These are phyloP conservation scores for Yasuhikotakia modesta DNA, from an alignment of 2,797 vertebrate genomes.

Conservation along the genomic window DNA sequence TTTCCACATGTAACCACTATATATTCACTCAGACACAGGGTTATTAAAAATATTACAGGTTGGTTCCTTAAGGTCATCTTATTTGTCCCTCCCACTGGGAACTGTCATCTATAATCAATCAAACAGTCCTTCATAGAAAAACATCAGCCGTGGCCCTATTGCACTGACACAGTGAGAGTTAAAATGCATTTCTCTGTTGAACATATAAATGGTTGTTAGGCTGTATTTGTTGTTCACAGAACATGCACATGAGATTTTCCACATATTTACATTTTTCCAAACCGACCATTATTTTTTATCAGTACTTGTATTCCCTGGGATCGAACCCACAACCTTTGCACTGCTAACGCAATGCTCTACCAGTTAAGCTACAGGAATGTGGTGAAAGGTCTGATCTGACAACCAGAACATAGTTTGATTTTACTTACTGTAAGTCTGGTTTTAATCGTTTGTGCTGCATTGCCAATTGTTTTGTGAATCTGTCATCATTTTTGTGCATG, in stretches of 20 bases:
- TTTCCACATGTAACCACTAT: constrained; percentile 56
- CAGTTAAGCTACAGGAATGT: too few relatives aligned
- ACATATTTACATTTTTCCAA: too few relatives aligned
- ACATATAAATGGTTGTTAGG: not conserved
- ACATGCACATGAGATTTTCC: not conserved
- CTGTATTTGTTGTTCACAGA: not conserved
- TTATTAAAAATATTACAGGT: constrained; percentile 23
- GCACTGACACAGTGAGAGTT: not conserved
- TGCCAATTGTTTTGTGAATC: too few relatives aligned
- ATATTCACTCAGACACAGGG: constrained; percentile 13
- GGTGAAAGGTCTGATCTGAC: not conserved
- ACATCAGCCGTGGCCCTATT: constrained; percentile 15
- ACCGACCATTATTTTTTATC: too few relatives aligned
- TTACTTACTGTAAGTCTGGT: too few relatives aligned
- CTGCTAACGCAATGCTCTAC: too few relatives aligned
- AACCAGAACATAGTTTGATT: too few relatives aligned
- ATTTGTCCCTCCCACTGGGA: constrained; percentile 21
- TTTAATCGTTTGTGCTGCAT: too few relatives aligned
- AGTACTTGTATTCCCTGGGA: too few relatives aligned
- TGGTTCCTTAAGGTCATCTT: constrained; percentile 1
- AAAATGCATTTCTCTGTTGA: constrained; percentile 3
- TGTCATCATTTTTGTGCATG: too few relatives aligned
- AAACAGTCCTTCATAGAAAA: constrained; percentile 35
- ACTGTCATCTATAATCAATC: constrained; percentile 35
- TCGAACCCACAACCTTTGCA: too few relatives aligned